A percentile compares a stretch with the other conserved stretches of the same genome.
These are phyloP conservation scores for Leptonema lineaticorne DNA, from an alignment of 1,140 invertebrate species.

Conservation along the genomic window DNA sequence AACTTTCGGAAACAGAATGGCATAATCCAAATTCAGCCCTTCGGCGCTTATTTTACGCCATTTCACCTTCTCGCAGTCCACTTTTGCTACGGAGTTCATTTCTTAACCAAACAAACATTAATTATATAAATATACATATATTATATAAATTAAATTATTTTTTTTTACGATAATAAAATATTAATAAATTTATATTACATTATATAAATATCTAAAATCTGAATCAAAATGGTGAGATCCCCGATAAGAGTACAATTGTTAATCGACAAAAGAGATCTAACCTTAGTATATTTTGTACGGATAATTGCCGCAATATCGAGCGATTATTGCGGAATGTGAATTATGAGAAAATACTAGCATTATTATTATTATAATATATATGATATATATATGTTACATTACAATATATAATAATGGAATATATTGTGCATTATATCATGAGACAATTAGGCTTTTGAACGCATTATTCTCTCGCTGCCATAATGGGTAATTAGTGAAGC, in stretches of 20 bases:
- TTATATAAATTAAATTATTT: no score
- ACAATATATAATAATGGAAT: not conserved
- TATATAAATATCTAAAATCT: no score
- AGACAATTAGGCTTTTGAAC: not conserved
- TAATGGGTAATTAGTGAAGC: slow-evolving; percentile 4
- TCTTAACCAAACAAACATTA: slow-evolving; percentile 1
- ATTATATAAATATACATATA: no score
- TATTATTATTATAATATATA: no score
- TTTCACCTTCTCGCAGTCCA: slow-evolving; percentile 37
- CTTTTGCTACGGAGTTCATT: slow-evolving; percentile 29
- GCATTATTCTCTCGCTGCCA: not conserved
- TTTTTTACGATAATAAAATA: no score
- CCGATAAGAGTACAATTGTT: not conserved
- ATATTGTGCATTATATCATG: not conserved
- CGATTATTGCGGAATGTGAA: not conserved
- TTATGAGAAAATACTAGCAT: not conserved
- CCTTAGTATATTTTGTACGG: not conserved
- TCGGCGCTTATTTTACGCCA: slow-evolving; percentile 56
- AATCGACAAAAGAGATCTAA: not conserved
- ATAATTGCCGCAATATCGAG: not conserved
- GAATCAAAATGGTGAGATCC: not conserved
- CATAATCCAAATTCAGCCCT: slow-evolving; percentile 59
- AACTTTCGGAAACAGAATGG: slow-evolving; percentile 48
- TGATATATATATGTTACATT: no score
- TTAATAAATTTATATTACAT: no score